Base-by-base conservation (phyloP, 1,140 invertebrate species). In the Drosophila insularis region DNA sequence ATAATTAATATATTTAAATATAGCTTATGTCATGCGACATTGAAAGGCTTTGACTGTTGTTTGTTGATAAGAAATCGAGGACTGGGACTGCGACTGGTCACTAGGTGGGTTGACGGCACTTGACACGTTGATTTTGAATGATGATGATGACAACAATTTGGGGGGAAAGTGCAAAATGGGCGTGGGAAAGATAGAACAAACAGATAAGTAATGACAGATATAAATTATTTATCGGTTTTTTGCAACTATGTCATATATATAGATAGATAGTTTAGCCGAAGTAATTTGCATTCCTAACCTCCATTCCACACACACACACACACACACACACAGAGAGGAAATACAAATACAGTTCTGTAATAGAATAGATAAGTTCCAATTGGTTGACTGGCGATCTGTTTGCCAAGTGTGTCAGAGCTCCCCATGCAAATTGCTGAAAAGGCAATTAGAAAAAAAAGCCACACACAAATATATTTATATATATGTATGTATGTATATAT, bases 391-490 rank as follows among this genome's bases (percentile, higher is more conserved):
- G 39, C 35, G 19, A 65, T 56, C 64, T 62, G 68, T 63, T 72
- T 63, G 70, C 74, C 77, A 80, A 77, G 74, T 80, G 74, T 80
- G 74, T 77, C 77, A 80, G 64, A 31, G 32, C 43, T 21, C 43
- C 43, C 43, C 43, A 75, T 68, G 65, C 54, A 63, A 76, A 76
- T 76, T 35, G 21, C 73, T 69, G 43, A 37, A 37, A 59, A 76
- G 64, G 76, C 71, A 80, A 85, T 85, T 84, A 77, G 68, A 76
- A 84, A 79, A 58, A 58, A 58, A 84, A 76, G 19, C 6, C 14
- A 17, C 5, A 43, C 14, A 43, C 40, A 43, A 5, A 14, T n/a
- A 43, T 43, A 43, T n/a, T 6, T 17, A 19, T 8, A 19, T 46
- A 46, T 8, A 50, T 19, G 10, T 19, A 19, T 17, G 5, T 10